Conservation (phyloP, 1,140 invertebrate species). For the Drosophila orena region DNA sequence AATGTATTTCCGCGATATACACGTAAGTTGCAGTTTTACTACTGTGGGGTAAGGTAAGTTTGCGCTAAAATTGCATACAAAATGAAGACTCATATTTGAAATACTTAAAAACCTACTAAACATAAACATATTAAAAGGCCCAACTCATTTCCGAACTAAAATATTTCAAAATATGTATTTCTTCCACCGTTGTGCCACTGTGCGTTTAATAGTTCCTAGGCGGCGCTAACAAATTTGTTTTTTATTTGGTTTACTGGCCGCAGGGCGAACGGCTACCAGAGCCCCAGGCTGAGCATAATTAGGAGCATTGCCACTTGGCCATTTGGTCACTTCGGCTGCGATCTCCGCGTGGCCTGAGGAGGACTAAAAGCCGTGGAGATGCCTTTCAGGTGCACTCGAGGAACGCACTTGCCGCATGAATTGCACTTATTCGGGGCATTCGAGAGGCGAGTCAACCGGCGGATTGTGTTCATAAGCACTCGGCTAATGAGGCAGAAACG, state of each 20-base stretch:
- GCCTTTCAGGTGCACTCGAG: constrained; percentile 44
- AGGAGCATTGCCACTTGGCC: constrained; percentile 40
- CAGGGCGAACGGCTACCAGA: constrained; percentile 24
- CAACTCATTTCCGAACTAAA: background rate
- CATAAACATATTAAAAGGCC: no score
- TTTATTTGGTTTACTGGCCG: constrained; percentile 45
- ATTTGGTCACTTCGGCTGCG: constrained; percentile 12
- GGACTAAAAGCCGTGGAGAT: constrained; percentile 1
- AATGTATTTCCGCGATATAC: no score
- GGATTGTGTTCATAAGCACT: constrained; percentile 56
- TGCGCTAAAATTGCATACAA: no score
- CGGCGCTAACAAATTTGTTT: constrained; percentile 52
- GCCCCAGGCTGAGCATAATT: constrained; percentile 58
- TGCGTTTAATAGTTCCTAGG: constrained; percentile 27
- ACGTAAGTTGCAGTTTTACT: background rate
- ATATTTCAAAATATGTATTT: no score
- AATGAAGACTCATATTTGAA: no score
- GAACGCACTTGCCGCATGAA: constrained; percentile 64
- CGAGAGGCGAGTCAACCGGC: constrained; percentile 31
- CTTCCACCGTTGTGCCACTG: constrained; percentile 9
- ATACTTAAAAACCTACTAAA: no score
- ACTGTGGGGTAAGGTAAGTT: background rate
- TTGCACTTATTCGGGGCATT: constrained; percentile 60
- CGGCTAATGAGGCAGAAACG: constrained; percentile 61
- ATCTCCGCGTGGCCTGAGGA: constrained; percentile 3